Evolutionary conservation across 2,888 invertebrate genomes (phyloP).

Genomic region (Agonopterix arenella): DNA sequence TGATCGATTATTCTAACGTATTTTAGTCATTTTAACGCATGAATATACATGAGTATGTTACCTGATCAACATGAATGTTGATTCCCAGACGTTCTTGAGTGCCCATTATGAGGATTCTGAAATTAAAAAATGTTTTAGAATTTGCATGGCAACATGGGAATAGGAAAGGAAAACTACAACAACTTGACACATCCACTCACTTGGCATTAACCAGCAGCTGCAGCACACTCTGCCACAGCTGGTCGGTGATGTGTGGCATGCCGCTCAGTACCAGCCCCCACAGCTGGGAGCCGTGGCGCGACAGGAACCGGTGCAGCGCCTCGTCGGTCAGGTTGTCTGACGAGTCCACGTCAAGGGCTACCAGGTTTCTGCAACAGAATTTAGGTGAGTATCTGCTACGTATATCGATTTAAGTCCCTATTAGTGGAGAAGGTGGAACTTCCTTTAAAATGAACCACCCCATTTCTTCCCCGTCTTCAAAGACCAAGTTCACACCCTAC

Average conservation of each 20-base stretch:
- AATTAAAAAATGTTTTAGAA: slow-evolving; percentile 18
- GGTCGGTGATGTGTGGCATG: slow-evolving; percentile 98
- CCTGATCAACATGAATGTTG: slow-evolving; percentile 96
- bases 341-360: slow-evolving; percentile 93
- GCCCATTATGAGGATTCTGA: slow-evolving; percentile 97
- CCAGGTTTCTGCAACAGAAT: slow-evolving; percentile 75
- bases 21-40: no score
- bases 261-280: slow-evolving; percentile 93
- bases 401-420: no score
- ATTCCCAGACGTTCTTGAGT: slow-evolving; percentile 97
- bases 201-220: slow-evolving; percentile 94
- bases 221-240: slow-evolving; percentile 97
- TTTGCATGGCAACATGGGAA: no score
- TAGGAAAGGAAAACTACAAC: no score
- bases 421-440: no score
- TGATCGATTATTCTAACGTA: no score
- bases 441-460: no score
- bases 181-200: slow-evolving; percentile 74
- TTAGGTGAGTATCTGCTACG: no score
- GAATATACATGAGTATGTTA: slow-evolving; percentile 14
- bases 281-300: slow-evolving; percentile 91
- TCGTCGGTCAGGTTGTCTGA: slow-evolving; percentile 98
- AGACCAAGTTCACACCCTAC: not conserved
- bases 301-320: slow-evolving; percentile 93
- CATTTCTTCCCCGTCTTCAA: no score